phyloP scores from a whole-genome alignment of 2,113 vertebrate species.

The Osmerus mordax region DNA sequence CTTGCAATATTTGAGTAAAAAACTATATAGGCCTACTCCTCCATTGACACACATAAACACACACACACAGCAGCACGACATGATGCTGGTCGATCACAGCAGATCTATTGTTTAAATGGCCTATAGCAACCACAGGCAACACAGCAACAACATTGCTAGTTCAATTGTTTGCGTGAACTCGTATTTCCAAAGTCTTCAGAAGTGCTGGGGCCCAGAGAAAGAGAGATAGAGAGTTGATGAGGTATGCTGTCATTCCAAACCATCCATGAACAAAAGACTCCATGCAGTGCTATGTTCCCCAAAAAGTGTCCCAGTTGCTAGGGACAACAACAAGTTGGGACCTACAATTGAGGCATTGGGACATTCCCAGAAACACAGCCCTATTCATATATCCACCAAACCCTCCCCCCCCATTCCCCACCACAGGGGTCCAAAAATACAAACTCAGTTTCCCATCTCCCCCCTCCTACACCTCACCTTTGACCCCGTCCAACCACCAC shows the following conservation, averaged over 20 bases:
- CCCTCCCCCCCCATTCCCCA: background rate
- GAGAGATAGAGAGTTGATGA: background rate
- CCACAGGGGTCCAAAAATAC: conserved; percentile 20
- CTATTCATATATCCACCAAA: conserved; percentile 45
- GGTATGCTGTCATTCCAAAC: background rate
- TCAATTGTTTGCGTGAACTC: background rate
- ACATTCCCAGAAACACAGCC: conserved; percentile 40
- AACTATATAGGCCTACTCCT: background rate
- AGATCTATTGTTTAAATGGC: no score
- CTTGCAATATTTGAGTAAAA: background rate
- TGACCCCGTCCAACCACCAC: conserved; percentile 14
- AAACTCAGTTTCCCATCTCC: conserved; percentile 14
- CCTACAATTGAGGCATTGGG: conserved; percentile 16
- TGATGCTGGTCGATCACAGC: no score
- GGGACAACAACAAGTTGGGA: conserved; percentile 31
- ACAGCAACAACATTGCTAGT: background rate
- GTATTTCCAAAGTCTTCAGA: background rate
- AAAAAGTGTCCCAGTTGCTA: conserved; percentile 35
- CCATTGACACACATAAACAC: background rate
- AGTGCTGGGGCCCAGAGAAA: background rate
- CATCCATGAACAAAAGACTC: conserved; percentile 1
- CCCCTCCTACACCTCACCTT: conserved; percentile 13
- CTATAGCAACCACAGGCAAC: background rate
- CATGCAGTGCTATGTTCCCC: conserved; percentile 14
- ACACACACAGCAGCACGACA: background rate